A percentile compares a stretch with the other conserved stretches of the same genome.
Evolutionary conservation across 1,140 invertebrate genomes (phyloP).

Genomic region (Neoseiulus cucumeris): DNA sequence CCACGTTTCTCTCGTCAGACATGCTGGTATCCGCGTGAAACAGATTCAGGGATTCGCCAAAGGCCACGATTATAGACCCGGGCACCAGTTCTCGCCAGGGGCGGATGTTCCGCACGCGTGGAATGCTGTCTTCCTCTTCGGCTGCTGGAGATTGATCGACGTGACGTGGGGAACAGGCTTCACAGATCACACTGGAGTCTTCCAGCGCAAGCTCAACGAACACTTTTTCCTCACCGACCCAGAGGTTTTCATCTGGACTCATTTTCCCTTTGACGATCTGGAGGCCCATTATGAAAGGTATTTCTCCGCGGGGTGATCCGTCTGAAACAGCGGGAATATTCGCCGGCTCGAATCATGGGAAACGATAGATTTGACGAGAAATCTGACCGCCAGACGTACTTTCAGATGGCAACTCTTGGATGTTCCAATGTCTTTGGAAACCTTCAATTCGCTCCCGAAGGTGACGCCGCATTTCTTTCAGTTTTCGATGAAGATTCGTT

Average conservation of each 20-base stretch:
- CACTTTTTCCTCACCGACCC: conserved; percentile 35
- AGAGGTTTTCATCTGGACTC: conserved; percentile 34
- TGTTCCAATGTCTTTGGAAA: conserved; percentile 30
- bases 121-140: conserved; percentile 29
- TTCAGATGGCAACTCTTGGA: conserved; percentile 35
- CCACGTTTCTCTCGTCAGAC: not conserved
- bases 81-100: conserved; percentile 23
- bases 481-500: conserved; percentile 22
- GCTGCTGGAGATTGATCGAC: conserved; percentile 29
- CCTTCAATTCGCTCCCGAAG: conserved; percentile 33
- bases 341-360: not conserved
- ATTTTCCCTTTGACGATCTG: conserved; percentile 31
- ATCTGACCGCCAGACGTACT: no score
- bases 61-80: conserved; percentile 24
- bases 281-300: conserved; percentile 26
- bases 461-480: conserved; percentile 27
- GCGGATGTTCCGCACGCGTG: conserved; percentile 26
- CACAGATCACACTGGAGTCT: conserved; percentile 25
- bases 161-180: conserved; percentile 34
- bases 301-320: not conserved
- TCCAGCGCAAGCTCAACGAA: conserved; percentile 24
- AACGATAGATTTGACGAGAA: not conserved
- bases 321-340: not conserved
- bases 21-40: conserved; percentile 23
- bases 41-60: conserved; percentile 27